Evolutionary conservation across 2,888 invertebrate genomes (phyloP).

Genomic region (Ormyrus rosae): DNA sequence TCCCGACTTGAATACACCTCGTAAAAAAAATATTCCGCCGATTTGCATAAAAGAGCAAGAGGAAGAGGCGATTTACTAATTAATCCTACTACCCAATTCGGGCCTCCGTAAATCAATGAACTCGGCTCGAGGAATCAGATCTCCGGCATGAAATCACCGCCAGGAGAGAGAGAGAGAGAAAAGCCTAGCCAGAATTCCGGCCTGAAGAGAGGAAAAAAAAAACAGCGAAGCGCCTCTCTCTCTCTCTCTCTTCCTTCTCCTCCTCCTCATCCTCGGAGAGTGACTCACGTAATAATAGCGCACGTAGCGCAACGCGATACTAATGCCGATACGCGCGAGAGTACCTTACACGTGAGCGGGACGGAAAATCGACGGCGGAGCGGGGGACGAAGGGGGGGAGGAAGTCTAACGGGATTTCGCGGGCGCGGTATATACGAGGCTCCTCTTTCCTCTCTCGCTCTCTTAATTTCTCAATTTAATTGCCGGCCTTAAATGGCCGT

Average conservation of each 20-base stretch:
- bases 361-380: constrained; percentile 22
- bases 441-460: constrained; percentile 18
- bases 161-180: no score
- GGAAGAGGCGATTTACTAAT: no score
- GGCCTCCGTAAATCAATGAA: no score
- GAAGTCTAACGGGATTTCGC: constrained; percentile 41
- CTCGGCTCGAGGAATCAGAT: not conserved
- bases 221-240: no score
- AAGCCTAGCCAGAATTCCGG: no score
- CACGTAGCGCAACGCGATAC: constrained; percentile 39
- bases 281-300: constrained; percentile 47
- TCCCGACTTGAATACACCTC: no score
- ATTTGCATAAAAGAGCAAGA: no score
- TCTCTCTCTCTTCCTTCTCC: not conserved
- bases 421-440: constrained; percentile 5
- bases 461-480: constrained; percentile 46
- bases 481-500: constrained; percentile 19
- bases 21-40: no score
- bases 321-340: constrained; percentile 7
- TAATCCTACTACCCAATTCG: no score
- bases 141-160: not conserved
- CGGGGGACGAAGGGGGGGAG: constrained; percentile 1
- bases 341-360: not conserved
- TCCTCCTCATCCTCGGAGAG: constrained; percentile 9
- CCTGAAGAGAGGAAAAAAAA: no score